Evolutionary conservation across 2,797 vertebrate species (phyloP), one percentile per base, ranked within the genome.

Genomic region (Microctenopoma lineatum): DNA sequence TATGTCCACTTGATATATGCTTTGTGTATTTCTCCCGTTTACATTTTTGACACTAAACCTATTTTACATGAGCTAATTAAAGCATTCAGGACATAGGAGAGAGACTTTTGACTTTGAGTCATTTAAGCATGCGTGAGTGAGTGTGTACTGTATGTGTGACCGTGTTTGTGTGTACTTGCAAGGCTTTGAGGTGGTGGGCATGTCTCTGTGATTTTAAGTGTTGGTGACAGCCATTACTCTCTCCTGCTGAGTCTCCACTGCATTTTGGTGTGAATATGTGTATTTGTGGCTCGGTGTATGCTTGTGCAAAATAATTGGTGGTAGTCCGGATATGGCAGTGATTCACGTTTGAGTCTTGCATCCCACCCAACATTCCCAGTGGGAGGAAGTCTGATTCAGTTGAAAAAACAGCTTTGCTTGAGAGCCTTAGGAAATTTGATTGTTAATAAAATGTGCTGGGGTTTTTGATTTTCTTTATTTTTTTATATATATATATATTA

Each of bases 171-270:
- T 15, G 11, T 58, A 59, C 16, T 53, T 64, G 34, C 46, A 52
- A 66, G 57, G 71, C 72, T 69, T 69, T 7, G 29, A 73, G 71
- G 42, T 61, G 60, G 66, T 36, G 21, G 82, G 54, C 69, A 36
- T 68, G 77, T 73, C 58, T 70, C 60, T 78, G 77, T 78, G 78
- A 89, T 73, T 75, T 65, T 56, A 73, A 85, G 69, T 79, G 73
- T 77, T 60, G 60, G 39, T 59, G 88, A 67, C 80, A 84, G 81
- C 61, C 56, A 11, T 87, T 80, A 76, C 70, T 82, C 79, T 73
- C 70, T 74, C 70, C 74, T 59, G 65, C 75, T 82, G 68, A 50
- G 74, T 75, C 69, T 84, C 34, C 57, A 50, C 63, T 39, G 29
- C 63, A 65, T 61, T 44, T 34, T 71, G 46, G 65, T 73, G 77